Evolutionary conservation across 2,797 vertebrate genomes (phyloP), one percentile per base, ranked within the genome.

Genomic region (Coilia nasus): DNA sequence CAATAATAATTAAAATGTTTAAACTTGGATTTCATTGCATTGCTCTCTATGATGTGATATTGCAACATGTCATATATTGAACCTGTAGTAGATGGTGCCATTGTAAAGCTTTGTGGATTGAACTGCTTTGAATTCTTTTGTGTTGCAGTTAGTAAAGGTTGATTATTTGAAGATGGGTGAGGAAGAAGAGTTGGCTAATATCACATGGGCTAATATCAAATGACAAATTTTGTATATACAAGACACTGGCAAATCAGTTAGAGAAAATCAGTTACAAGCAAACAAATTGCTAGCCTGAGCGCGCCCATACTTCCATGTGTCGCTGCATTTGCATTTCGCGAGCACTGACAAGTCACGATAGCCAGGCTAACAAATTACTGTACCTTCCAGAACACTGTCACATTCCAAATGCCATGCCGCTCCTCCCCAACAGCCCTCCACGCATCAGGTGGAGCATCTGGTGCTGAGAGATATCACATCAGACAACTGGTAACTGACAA

Each of bases 311-410:
- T n/a, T n/a, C n/a, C n/a, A n/a, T n/a, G n/a, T n/a, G n/a, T n/a
- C n/a, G n/a, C n/a, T n/a, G n/a, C n/a, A n/a, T n/a, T n/a, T n/a
- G n/a, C n/a, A n/a, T n/a, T n/a, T n/a, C n/a, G n/a, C n/a, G n/a
- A n/a, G n/a, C n/a, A n/a, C n/a, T n/a, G n/a, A n/a, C n/a, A n/a
- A n/a, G n/a, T n/a, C n/a, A n/a, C n/a, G n/a, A n/a, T n/a, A n/a
- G n/a, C n/a, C 6, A 25, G 35, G 28, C 28, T 14, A n/a, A 21
- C 1, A n/a, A 59, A n/a, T 21, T 0, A 23, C 2, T 56, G n/a
- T 93, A 98, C 97, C 96, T 97, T 91, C 96, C 97, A 97, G 81
- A 97, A 90, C 87, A 97, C 91, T 0, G 92, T 96, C 86, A 97
- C 93, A 54, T 86, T 90, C 87, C 3, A 91, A 84, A 83, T 88